phyloP scores from a whole-genome alignment of 2,113 vertebrate genomes.

The Hemiscyllium ocellatum region DNA sequence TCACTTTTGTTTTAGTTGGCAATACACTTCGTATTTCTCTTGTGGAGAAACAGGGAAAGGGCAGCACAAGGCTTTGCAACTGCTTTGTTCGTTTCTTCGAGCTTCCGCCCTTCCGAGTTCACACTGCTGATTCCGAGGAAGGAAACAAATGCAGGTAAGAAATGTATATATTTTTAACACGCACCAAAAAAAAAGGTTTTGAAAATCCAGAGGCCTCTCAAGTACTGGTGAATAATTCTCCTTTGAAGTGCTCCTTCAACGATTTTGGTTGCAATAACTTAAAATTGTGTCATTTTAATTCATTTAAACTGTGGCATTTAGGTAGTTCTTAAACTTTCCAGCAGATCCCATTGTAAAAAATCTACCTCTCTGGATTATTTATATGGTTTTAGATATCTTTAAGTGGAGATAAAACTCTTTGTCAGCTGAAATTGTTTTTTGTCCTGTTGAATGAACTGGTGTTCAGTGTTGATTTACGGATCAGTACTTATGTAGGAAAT shows the following conservation, averaged over 20 bases:
- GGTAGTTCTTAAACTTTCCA: background rate
- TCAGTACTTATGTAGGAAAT: background rate
- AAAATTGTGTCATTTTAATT: background rate
- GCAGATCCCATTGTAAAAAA: background rate
- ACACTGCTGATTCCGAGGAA: background rate
- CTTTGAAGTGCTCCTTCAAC: background rate
- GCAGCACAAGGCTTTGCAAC: background rate
- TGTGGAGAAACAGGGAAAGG: background rate
- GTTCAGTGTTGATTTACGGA: background rate
- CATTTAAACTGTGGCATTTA: background rate
- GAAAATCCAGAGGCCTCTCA: background rate
- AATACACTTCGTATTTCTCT: background rate
- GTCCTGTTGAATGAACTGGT: background rate
- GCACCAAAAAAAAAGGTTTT: background rate
- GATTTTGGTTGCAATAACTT: background rate
- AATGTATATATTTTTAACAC: background rate
- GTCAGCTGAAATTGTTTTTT: background rate
- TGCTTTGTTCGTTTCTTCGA: background rate
- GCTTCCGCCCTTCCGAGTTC: background rate
- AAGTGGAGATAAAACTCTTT: background rate
- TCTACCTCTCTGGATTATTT: background rate
- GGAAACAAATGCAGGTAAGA: constrained; percentile 12
- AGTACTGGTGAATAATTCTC: background rate
- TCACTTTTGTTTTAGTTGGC: background rate
- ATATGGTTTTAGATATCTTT: background rate